Evolutionary conservation across 1,140 invertebrate genomes (phyloP).

Genomic region (Lasioglossum albipes): DNA sequence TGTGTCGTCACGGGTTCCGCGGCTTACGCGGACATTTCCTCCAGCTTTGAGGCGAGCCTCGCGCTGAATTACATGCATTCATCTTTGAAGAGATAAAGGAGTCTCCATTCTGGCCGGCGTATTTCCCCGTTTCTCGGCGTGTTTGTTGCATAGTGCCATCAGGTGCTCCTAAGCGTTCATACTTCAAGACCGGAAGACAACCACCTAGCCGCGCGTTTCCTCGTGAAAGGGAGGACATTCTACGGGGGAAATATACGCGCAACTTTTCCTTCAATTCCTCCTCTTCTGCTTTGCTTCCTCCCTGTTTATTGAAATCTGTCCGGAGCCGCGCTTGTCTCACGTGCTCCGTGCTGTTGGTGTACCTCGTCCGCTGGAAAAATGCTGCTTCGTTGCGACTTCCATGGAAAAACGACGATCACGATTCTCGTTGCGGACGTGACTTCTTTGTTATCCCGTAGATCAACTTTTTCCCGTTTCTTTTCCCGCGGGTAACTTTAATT

Average conservation of each 20-base stretch:
- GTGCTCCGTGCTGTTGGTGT: not conserved
- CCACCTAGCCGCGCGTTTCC: not conserved
- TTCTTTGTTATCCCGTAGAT: not conserved
- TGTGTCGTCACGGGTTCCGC: not conserved
- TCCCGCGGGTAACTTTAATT: not conserved
- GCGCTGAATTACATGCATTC: conserved; percentile 33
- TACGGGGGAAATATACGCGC: not conserved
- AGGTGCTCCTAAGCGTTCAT: conserved; percentile 14
- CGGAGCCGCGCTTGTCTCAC: no score
- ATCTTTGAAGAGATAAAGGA: conserved; percentile 37
- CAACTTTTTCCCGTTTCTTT: not conserved
- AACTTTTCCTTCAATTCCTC: conserved; percentile 12
- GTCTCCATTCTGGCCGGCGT: not conserved
- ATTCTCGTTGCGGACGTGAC: not conserved
- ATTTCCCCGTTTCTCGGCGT: conserved; percentile 1
- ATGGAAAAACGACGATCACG: not conserved
- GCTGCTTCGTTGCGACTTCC: not conserved
- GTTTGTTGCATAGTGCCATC: conserved; percentile 23
- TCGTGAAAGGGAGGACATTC: not conserved
- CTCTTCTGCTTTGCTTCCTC: not conserved
- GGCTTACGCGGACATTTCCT: not conserved
- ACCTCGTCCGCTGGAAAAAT: not conserved
- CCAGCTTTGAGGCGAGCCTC: not conserved
- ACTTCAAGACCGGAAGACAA: not conserved
- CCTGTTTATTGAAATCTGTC: conserved; percentile 4